Conservation (phyloP, 2,888 invertebrate species). For the Encarsia formosa region DNA sequence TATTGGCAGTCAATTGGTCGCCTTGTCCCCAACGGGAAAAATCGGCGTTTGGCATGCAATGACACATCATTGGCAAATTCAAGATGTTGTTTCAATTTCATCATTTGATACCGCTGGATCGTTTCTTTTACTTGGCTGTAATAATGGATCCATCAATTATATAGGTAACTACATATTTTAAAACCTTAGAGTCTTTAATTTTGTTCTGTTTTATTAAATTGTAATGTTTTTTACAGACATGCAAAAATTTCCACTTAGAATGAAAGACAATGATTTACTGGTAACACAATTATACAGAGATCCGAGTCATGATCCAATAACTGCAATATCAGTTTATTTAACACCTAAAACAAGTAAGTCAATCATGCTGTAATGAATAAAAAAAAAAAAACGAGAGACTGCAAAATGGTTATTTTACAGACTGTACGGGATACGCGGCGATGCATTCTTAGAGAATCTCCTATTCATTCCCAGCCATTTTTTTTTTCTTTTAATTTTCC, state of each 20-base stretch:
- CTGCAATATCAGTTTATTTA: conserved; percentile 95
- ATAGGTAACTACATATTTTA: conserved; percentile 69
- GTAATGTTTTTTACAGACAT: conserved; percentile 66
- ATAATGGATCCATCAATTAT: conserved; percentile 94
- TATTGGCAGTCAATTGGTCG: conserved; percentile 96
- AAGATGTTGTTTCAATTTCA: conserved; percentile 91
- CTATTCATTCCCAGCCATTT: not conserved
- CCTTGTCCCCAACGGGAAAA: conserved; percentile 85
- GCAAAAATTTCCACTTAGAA: conserved; percentile 97
- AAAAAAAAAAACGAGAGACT: conserved; percentile 5
- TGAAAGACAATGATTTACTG: conserved; percentile 98
- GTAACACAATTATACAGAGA: conserved; percentile 96
- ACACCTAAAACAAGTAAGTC: conserved; percentile 97
- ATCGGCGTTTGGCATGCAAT: conserved; percentile 99
- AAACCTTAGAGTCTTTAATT: not conserved
- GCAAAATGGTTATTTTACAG: conserved; percentile 13
- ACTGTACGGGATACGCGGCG: not conserved
- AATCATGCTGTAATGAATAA: not conserved
- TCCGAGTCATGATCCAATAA: conserved; percentile 91
- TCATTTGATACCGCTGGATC: conserved; percentile 97
- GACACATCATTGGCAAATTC: conserved; percentile 98
- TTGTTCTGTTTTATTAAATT: not conserved
- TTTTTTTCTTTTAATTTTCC: conserved; percentile 3
- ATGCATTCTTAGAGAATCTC: conserved; percentile 9
- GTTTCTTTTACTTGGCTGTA: conserved; percentile 89